A percentile compares a stretch with the other conserved stretches of the same genome.
These are phyloP conservation scores for Drosophila emarginata DNA, from an alignment of 2,888 invertebrate genomes.

Conservation along the genomic window DNA sequence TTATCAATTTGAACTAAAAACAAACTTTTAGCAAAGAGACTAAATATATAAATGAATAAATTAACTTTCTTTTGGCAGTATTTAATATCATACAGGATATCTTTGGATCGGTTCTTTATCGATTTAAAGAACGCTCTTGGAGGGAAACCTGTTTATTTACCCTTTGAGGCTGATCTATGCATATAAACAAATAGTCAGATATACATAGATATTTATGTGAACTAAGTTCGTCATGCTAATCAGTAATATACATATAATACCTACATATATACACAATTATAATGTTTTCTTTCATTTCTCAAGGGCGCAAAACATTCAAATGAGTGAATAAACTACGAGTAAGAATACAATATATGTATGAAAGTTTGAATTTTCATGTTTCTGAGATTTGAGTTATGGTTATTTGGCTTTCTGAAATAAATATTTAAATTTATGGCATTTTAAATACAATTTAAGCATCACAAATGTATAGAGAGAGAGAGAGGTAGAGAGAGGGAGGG, in stretches of 20 bases:
- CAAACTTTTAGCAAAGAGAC: too few relatives aligned
- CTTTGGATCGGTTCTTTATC: too few relatives aligned
- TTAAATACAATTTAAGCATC: neutral
- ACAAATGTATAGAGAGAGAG: neutral
- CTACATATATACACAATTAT: neutral
- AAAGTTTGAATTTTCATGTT: neutral
- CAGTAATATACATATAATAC: neutral
- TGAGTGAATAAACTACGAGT: neutral
- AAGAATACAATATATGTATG: neutral
- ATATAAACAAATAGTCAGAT: too few relatives aligned
- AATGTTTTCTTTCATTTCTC: neutral
- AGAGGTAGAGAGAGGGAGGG: neutral
- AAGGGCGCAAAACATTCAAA: slow-evolving; percentile 2
- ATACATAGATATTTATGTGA: too few relatives aligned
- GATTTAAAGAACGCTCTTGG: too few relatives aligned
- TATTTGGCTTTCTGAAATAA: neutral
- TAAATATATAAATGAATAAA: too few relatives aligned
- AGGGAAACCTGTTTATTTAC: too few relatives aligned
- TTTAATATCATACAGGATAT: too few relatives aligned
- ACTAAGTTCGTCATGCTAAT: neutral
- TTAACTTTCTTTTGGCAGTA: too few relatives aligned
- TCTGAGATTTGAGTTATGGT: slow-evolving; percentile 3
- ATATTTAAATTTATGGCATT: slow-evolving; percentile 6
- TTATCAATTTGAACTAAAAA: too few relatives aligned
- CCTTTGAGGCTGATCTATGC: too few relatives aligned